phyloP scores from a whole-genome alignment of 2,888 invertebrate genomes.

The Acleris laterana region DNA sequence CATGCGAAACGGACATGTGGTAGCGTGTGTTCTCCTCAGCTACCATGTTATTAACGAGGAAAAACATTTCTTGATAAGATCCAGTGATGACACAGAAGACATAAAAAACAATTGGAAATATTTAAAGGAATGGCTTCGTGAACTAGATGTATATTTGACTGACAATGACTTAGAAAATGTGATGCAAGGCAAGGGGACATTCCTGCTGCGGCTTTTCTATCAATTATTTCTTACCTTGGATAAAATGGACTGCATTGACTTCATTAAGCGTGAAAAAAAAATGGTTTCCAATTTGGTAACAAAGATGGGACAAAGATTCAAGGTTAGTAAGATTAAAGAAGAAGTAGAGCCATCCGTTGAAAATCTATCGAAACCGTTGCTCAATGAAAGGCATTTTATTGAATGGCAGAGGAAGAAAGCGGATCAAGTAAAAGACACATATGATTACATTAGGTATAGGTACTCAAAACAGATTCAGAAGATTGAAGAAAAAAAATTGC shows the following conservation, averaged over 20 bases:
- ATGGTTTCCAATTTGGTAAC: conserved; percentile 70
- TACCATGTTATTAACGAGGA: conserved; percentile 85
- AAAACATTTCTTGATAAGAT: conserved; percentile 76
- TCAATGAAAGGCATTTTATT: conserved; percentile 77
- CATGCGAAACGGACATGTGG: conserved; percentile 84
- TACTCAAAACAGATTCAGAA: conserved; percentile 68
- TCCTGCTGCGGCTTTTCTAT: conserved; percentile 84
- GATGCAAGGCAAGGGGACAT: conserved; percentile 76
- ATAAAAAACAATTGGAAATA: conserved; percentile 80
- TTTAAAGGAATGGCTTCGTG: conserved; percentile 80
- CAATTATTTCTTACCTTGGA: conserved; percentile 85
- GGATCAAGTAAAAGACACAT: conserved; percentile 70
- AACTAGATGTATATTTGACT: conserved; percentile 73
- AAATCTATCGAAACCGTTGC: conserved; percentile 71
- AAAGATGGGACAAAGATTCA: conserved; percentile 69
- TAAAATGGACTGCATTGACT: conserved; percentile 82
- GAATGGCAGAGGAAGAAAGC: conserved; percentile 84
- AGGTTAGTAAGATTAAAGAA: conserved; percentile 61
- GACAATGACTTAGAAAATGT: conserved; percentile 76
- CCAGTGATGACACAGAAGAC: conserved; percentile 65
- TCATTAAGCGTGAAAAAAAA: conserved; percentile 76
- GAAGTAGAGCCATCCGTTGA: conserved; percentile 64
- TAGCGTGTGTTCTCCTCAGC: conserved; percentile 82
- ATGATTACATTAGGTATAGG: conserved; percentile 68
- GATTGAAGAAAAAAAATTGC: conserved; percentile 59